These are phyloP conservation scores for Dyspetes luteomarginatus DNA, from an alignment of 2,888 invertebrate species.

Conservation along the genomic window DNA sequence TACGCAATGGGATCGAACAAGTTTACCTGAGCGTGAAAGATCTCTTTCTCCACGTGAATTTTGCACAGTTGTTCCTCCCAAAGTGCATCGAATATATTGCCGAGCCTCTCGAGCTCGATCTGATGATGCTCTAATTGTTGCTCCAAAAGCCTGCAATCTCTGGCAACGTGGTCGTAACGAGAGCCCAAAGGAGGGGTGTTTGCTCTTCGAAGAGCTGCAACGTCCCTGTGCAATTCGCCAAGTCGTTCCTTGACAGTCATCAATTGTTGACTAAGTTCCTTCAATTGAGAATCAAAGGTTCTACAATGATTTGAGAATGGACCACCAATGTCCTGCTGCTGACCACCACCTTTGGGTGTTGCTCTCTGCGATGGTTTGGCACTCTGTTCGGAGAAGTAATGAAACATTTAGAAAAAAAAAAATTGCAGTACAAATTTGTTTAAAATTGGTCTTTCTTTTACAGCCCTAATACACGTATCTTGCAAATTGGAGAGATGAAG, in stretches of 20 bases:
- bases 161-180: conserved; percentile 85
- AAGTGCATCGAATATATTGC: conserved; percentile 86
- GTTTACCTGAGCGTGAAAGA: conserved; percentile 86
- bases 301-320: conserved; percentile 88
- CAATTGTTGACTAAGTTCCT: conserved; percentile 87
- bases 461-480: too few relatives aligned
- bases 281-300: conserved; percentile 85
- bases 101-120: conserved; percentile 86
- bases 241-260: conserved; percentile 87
- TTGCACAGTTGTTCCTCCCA: conserved; percentile 91
- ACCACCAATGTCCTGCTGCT: conserved; percentile 83
- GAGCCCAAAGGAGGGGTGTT: conserved; percentile 83
- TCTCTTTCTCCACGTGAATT: conserved; percentile 89
- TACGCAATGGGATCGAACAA: conserved; percentile 69
- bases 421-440: too few relatives aligned
- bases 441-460: too few relatives aligned
- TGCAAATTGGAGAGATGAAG: too few relatives aligned
- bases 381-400: conserved; percentile 64
- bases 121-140: conserved; percentile 87
- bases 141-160: conserved; percentile 86
- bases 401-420: conserved; percentile 29
- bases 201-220: conserved; percentile 86
- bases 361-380: conserved; percentile 67
- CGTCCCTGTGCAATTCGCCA: conserved; percentile 89
- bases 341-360: conserved; percentile 78